These are phyloP conservation scores for Oceanodroma tethys DNA, from an alignment of 2,113 vertebrate species.

Conservation along the genomic window DNA sequence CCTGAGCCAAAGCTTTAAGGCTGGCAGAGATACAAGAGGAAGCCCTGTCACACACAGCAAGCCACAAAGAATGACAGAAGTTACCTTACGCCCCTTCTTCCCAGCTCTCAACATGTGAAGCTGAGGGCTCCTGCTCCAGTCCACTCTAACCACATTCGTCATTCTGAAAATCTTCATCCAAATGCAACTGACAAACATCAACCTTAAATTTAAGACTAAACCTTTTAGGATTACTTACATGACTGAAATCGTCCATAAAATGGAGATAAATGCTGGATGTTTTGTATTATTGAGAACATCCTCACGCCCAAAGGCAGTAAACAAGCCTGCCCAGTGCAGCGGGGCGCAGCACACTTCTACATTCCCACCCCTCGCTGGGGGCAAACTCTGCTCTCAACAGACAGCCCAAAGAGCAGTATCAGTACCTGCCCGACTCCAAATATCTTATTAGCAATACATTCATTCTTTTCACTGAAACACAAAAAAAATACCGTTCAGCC, in stretches of 20 bases:
- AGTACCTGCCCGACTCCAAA: slow-evolving; percentile 58
- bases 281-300: neutral
- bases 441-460: slow-evolving; percentile 43
- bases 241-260: neutral
- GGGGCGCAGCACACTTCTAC: neutral
- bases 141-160: neutral
- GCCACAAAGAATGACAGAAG: neutral
- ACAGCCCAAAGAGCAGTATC: neutral
- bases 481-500: slow-evolving; percentile 66
- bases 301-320: neutral
- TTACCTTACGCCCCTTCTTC: neutral
- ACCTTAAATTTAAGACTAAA: neutral
- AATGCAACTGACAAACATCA: neutral
- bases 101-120: neutral
- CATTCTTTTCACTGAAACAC: slow-evolving; percentile 59
- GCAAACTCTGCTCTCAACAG: neutral
- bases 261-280: neutral
- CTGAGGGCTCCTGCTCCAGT: neutral
- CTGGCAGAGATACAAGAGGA: neutral
- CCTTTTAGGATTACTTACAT: neutral
- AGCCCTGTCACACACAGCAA: neutral
- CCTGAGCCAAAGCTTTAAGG: neutral
- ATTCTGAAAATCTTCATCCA: neutral
- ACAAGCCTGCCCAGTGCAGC: neutral
- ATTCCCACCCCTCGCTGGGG: neutral